Conservation (phyloP, 2,888 invertebrate species). For the Alloplasta piceator region DNA sequence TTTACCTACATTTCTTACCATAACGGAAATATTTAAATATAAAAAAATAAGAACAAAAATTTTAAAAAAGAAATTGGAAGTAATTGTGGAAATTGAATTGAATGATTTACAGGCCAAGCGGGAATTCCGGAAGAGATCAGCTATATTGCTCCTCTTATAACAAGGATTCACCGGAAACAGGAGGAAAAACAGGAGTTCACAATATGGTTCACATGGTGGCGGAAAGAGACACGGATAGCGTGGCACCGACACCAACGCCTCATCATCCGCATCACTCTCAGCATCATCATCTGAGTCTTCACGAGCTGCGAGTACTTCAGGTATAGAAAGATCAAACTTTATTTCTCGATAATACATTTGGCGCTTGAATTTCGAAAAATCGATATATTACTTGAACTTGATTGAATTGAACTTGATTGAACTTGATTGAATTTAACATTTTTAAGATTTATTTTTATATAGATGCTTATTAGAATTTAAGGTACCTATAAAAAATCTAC, state of each 20-base stretch:
- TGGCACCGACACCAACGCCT: slow-evolving; percentile 81
- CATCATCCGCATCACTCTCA: slow-evolving; percentile 83
- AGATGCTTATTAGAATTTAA: too few relatives aligned
- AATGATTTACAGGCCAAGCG: slow-evolving; percentile 78
- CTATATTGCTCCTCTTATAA: slow-evolving; percentile 78
- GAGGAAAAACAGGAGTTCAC: slow-evolving; percentile 77
- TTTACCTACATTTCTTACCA: too few relatives aligned
- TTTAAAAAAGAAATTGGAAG: slow-evolving; percentile 36
- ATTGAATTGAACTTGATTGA: too few relatives aligned
- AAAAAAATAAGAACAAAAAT: slow-evolving; percentile 22
- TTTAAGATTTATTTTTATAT: too few relatives aligned
- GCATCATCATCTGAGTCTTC: slow-evolving; percentile 87
- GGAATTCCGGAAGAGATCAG: slow-evolving; percentile 77
- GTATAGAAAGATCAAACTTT: slow-evolving; percentile 76
- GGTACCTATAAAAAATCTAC: too few relatives aligned
- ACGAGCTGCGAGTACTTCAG: slow-evolving; percentile 86
- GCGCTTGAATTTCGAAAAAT: too few relatives aligned
- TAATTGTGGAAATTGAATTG: slow-evolving; percentile 37
- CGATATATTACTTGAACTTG: too few relatives aligned
- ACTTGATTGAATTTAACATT: too few relatives aligned
- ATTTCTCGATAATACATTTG: neutral
- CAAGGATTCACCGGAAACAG: slow-evolving; percentile 71
- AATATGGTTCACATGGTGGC: slow-evolving; percentile 84
- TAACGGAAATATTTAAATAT: neutral
- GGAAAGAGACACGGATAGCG: slow-evolving; percentile 85